These are phyloP conservation scores for Micrasema longulum DNA, from an alignment of 1,140 invertebrate genomes.

Conservation along the genomic window DNA sequence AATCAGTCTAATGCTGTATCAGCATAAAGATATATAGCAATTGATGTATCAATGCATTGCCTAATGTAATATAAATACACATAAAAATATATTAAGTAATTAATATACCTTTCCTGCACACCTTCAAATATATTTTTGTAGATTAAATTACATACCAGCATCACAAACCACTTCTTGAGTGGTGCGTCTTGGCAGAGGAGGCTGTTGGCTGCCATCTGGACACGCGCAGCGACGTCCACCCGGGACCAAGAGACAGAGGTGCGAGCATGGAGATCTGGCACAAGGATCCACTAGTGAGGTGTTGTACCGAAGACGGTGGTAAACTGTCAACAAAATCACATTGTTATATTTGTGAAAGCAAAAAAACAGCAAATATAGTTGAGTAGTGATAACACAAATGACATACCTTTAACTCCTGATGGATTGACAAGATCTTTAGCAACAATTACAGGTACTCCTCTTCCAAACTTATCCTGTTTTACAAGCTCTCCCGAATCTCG, in stretches of 20 bases:
- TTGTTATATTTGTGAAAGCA: no score
- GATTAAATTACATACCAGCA: slow-evolving; percentile 68
- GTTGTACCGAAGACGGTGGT: slow-evolving; percentile 85
- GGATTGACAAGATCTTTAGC: slow-evolving; percentile 85
- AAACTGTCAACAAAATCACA: slow-evolving; percentile 74
- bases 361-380: slow-evolving; percentile 8
- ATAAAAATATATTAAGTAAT: no score
- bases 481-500: slow-evolving; percentile 85
- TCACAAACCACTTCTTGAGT: slow-evolving; percentile 78
- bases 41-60: no score
- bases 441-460: slow-evolving; percentile 88
- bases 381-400: no score
- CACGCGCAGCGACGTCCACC: slow-evolving; percentile 88
- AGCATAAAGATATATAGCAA: no score
- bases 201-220: slow-evolving; percentile 81
- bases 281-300: slow-evolving; percentile 80
- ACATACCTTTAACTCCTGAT: slow-evolving; percentile 82
- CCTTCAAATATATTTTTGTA: no score
- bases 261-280: slow-evolving; percentile 79
- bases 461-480: slow-evolving; percentile 94
- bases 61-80: no score
- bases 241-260: slow-evolving; percentile 91
- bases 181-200: slow-evolving; percentile 67
- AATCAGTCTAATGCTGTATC: no score
- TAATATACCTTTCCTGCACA: no score